A percentile compares a stretch with the other conserved stretches of the same genome.
phyloP scores from a whole-genome alignment of 1,140 invertebrate species.

The Pogonognathellus flavescens region DNA sequence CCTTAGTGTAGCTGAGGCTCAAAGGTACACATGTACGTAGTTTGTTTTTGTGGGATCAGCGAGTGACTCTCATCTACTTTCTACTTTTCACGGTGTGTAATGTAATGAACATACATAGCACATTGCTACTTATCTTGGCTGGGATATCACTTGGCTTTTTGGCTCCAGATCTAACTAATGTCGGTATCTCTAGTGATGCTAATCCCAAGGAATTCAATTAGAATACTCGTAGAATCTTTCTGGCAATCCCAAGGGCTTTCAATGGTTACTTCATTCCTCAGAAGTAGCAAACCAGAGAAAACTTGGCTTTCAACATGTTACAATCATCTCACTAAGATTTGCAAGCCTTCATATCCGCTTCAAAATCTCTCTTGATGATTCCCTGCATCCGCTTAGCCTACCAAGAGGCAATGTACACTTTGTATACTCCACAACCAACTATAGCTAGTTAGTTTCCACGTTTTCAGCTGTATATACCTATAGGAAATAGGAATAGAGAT shows the following conservation, averaged over 20 bases:
- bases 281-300: slow-evolving; percentile 33
- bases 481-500: no score
- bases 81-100: no score
- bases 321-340: slow-evolving; percentile 32
- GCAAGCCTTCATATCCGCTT: slow-evolving; percentile 30
- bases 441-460: no score
- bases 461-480: no score
- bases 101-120: slow-evolving; percentile 6
- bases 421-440: no score
- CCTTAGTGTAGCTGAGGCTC: slow-evolving; percentile 2
- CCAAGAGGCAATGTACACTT: no score
- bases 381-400: slow-evolving; percentile 31
- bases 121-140: slow-evolving; percentile 47
- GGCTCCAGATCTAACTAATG: slow-evolving; percentile 38
- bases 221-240: slow-evolving; percentile 55
- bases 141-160: slow-evolving; percentile 24
- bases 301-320: slow-evolving; percentile 51
- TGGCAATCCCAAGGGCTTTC: slow-evolving; percentile 50
- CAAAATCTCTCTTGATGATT: slow-evolving; percentile 54
- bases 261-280: slow-evolving; percentile 34
- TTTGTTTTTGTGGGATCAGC: slow-evolving; percentile 16
- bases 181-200: slow-evolving; percentile 57
- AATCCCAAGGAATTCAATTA: slow-evolving; percentile 66
- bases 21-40: slow-evolving; percentile 34
- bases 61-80: not conserved